These are phyloP conservation scores for Eretmochelys imbricata DNA, from an alignment of 2,113 vertebrate species.

Conservation along the genomic window DNA sequence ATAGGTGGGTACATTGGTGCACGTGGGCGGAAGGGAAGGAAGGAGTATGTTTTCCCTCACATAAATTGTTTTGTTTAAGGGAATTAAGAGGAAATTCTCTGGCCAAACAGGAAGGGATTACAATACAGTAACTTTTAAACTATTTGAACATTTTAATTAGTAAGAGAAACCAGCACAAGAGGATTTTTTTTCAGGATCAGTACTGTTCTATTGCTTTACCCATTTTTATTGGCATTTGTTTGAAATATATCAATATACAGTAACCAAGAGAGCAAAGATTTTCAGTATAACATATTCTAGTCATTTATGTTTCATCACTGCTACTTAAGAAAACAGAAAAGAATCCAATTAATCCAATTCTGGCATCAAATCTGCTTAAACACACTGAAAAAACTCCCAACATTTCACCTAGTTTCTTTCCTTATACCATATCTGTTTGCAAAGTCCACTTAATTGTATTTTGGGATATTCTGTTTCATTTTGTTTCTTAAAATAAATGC, in stretches of 20 bases:
- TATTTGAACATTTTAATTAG: too few species aligned
- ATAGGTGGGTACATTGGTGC: neutral
- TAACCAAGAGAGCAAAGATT: neutral
- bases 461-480: neutral
- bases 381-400: neutral
- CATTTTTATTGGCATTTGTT: neutral
- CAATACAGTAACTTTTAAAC: too few species aligned
- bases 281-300: neutral
- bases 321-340: neutral
- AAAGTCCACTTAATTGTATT: neutral
- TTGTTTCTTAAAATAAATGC: neutral
- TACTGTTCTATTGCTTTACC: neutral
- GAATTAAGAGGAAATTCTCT: neutral
- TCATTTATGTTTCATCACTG: accelerated
- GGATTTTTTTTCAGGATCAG: neutral
- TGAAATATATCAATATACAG: neutral
- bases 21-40: too few species aligned
- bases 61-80: neutral
- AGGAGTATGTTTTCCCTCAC: neutral
- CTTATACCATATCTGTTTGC: neutral
- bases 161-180: too few species aligned
- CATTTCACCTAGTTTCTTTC: neutral
- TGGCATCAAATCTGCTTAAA: neutral
- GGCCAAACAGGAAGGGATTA: neutral
- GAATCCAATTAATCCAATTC: neutral